Evolutionary conservation across 2,888 invertebrate species (phyloP), one percentile per base, ranked within the genome.

Genomic region (Lochmaea capreae): DNA sequence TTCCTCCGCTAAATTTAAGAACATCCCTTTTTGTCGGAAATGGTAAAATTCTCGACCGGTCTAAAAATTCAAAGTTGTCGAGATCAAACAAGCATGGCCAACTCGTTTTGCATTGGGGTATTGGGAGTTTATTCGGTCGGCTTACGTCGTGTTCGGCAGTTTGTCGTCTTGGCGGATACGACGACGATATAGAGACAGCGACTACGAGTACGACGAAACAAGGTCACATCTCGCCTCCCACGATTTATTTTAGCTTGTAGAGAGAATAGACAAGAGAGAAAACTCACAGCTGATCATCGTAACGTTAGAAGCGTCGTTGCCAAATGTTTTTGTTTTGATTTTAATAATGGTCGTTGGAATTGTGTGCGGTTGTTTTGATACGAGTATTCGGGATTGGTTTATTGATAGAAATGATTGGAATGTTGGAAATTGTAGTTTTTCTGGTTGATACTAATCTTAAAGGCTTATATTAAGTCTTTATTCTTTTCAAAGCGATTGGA

Each of bases 171-270:
- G 65, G 52, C 65, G 65, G 46, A 57, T 63, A 71, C 70, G 65
- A 71, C 77, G 76, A 74, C 70, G 70, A 71, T 54, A 71, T 58
- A 57, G 65, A 77, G 76, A 76, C 62, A 65, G 42, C 61, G 71
- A 71, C 71, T 65, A 71, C 71, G 71, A 65, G 77, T 74, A 76
- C 66, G 71, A 65, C 77, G 80, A 74, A 79, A 77, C 81, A 81
- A 81, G 81, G 81, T 81, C 81, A 80, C 76, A 42, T 43, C 43
- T 63, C 43, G 39, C 71, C 79, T 79, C 81, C 80, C 78, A 80
- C 81, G 80, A 78, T 79, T 74, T 78, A 79, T 81, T 79, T 80
- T 79, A 76, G 66, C 74, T 26, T 76, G 67, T 71, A 71, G 67
- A 18, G 74, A 71, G 67, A 43, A 71, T 65, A 62, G 63, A 39